These are phyloP conservation scores for Peromyscus californicus DNA, from an alignment of 2,113 vertebrate species.

Conservation along the genomic window DNA sequence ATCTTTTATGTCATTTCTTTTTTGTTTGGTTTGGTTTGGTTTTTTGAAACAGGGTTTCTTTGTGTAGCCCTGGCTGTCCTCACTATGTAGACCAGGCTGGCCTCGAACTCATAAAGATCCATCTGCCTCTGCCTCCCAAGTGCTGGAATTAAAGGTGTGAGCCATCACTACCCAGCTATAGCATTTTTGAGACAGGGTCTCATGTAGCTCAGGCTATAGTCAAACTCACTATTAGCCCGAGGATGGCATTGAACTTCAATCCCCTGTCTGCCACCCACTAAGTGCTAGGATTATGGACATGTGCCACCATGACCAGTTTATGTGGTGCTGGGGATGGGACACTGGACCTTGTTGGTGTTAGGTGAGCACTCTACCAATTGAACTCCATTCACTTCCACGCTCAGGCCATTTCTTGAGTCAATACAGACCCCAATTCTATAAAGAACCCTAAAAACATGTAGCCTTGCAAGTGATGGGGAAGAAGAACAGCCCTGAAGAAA, in stretches of 20 bases:
- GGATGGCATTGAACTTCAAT: not conserved
- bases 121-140: not conserved
- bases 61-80: not conserved
- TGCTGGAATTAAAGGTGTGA: not conserved
- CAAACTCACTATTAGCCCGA: not conserved
- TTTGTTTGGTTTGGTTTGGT: no score
- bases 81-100: not conserved
- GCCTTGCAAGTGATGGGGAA: not conserved
- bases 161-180: not conserved
- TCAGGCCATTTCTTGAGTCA: not conserved
- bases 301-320: not conserved
- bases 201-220: not conserved
- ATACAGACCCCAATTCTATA: not conserved
- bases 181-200: not conserved
- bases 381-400: not conserved
- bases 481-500: not conserved
- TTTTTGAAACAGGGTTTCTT: not conserved
- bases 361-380: not conserved
- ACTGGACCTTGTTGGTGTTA: not conserved
- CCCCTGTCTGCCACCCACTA: not conserved
- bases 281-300: not conserved
- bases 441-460: not conserved
- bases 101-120: not conserved
- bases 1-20: not conserved
- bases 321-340: not conserved